phyloP scores from a whole-genome alignment of 1,140 invertebrate species.

The Drosophila nebulosa region DNA sequence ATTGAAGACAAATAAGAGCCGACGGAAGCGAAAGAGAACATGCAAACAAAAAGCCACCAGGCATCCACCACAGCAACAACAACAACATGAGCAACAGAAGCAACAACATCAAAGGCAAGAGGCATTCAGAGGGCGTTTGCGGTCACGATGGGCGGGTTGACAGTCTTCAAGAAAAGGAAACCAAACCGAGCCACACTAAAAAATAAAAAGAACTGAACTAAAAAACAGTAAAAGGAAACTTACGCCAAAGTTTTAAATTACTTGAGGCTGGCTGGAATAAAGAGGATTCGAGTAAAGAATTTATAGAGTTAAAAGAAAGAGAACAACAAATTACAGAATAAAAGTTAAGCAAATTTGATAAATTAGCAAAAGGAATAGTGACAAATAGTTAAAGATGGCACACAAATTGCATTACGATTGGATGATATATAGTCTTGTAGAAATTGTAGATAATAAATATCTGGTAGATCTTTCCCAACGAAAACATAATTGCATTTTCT shows the following conservation, averaged over 20 bases:
- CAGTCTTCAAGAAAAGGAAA: slow-evolving; percentile 18
- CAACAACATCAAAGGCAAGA: slow-evolving; percentile 45
- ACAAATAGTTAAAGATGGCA: not conserved
- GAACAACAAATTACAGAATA: not conserved
- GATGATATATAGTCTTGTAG: too few species aligned
- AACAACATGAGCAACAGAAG: slow-evolving; percentile 33
- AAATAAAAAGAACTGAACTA: slow-evolving; percentile 5
- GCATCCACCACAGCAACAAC: slow-evolving; percentile 7
- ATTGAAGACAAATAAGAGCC: slow-evolving; percentile 58
- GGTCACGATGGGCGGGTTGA: slow-evolving; percentile 17
- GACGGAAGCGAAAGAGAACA: slow-evolving; percentile 29
- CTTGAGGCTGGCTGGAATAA: slow-evolving; percentile 20
- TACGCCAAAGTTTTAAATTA: slow-evolving; percentile 47
- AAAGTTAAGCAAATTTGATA: not conserved
- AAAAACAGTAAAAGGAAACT: slow-evolving; percentile 5
- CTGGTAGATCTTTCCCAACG: too few species aligned
- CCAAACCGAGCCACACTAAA: not conserved
- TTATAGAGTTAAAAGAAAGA: not conserved
- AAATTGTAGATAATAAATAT: too few species aligned
- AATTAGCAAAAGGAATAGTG: not conserved
- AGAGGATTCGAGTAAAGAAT: not conserved
- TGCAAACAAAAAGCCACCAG: slow-evolving; percentile 46
- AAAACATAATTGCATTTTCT: too few species aligned
- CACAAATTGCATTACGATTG: too few species aligned
- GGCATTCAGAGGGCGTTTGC: slow-evolving; percentile 8